Conservation (phyloP, 2,888 invertebrate species). For the Melanchra persicariae region DNA sequence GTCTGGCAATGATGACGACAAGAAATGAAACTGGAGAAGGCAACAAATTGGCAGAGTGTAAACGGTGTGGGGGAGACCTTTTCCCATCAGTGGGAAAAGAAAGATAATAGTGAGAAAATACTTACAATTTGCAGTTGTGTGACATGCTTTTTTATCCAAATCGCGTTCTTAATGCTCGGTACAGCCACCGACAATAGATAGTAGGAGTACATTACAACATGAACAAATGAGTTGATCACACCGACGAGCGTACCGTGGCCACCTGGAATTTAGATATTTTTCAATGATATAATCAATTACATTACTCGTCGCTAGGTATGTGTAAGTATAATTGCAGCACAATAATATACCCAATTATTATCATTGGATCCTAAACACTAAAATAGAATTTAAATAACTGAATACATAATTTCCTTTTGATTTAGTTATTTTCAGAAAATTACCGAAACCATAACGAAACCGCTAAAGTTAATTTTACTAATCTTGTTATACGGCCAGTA, state of each 20-base stretch:
- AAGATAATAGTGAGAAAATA: constrained; percentile 31
- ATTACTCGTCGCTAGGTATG: background rate
- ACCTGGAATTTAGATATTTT: constrained; percentile 85
- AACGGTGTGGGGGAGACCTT: background rate
- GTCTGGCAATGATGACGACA: too few relatives aligned
- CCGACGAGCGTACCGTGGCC: constrained; percentile 93
- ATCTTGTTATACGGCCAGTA: too few relatives aligned
- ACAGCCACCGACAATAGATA: constrained; percentile 94
- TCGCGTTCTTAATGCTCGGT: constrained; percentile 92
- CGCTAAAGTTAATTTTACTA: background rate
- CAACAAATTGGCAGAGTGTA: background rate
- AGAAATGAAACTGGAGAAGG: too few relatives aligned
- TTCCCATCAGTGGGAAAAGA: too few relatives aligned
- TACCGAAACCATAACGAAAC: too few relatives aligned
- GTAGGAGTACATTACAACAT: constrained; percentile 95
- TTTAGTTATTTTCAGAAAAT: too few relatives aligned
- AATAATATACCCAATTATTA: too few relatives aligned
- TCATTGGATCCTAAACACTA: background rate
- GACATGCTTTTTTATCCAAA: constrained; percentile 96
- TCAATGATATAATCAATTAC: background rate
- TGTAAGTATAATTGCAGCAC: too few relatives aligned
- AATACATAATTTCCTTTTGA: background rate
- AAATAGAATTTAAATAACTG: background rate
- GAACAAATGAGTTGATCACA: constrained; percentile 94
- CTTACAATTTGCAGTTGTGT: constrained; percentile 95